Base-by-base conservation (phyloP, 2,113 vertebrate species). In the Martes martes region DNA sequence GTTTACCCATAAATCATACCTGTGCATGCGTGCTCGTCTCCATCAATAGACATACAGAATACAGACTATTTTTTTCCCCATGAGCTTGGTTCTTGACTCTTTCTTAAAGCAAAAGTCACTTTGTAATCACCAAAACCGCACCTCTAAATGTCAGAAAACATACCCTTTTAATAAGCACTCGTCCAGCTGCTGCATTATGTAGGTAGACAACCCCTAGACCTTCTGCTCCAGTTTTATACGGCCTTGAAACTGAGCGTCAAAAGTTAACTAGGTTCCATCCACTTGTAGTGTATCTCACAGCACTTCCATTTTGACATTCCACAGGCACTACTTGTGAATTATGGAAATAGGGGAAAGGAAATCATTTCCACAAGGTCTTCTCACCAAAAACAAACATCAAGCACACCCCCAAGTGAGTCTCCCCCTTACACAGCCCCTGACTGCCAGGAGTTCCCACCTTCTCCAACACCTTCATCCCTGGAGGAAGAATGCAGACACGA, bases 91-190 rank as follows among this genome's bases (percentile, higher is more conserved):
- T 96, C 36, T 33, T 95, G 50, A 89, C 14, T 59, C 61, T 94
- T 73, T 83, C 57, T 74, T 82, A 11, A 96, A 94, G 80, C 18
- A 93, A 85, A 91, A 89, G 11, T 55, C 33, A n/a, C 74, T 97
- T 63, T 71, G 24, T 52, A 90, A 84, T 95, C 55, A 92, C 45
- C 45, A 89, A 96, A 86, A 94, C 13, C 42, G 13, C 28, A 83
- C 86, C 31, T 95, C n/a, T 82, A 42, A 28, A 16, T 69, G 45
- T 93, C 57, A 89, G 73, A 89, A 97, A 96, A 82, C 63, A 91
- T 28, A 80, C 3, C 11, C 59, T 90, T 79, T 73, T 63, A n/a
- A 55, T 83, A 83, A 86, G 67, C 42, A 67, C 36, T 83, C 36
- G 16, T 45, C 93, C 57, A 45, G 50, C 21, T 93, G 95, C 93